Percentiles rank a stretch among this genome's conserved stretches.
Conservation (phyloP, 2,113 vertebrate species). For the Plectropomus leopardus region DNA sequence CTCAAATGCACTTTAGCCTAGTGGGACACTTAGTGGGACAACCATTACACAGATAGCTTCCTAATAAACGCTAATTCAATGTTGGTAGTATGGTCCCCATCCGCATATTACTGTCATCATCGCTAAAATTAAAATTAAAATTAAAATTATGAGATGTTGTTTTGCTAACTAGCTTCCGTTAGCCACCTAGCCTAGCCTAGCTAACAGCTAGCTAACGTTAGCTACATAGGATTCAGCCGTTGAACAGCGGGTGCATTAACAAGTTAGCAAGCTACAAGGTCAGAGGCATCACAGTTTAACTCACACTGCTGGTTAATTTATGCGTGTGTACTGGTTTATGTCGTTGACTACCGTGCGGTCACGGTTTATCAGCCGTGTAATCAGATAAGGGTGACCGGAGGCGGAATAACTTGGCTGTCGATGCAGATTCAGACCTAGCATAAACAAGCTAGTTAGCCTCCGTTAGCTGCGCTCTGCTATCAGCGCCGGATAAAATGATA, state of each 20-base stretch:
- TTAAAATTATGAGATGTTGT: background rate
- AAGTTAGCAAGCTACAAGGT: slow-evolving; percentile 40
- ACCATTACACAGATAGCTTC: background rate
- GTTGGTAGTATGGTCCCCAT: background rate
- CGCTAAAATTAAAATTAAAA: background rate
- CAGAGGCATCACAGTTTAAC: background rate
- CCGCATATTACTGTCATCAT: background rate
- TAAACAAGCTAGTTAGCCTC: slow-evolving; percentile 48
- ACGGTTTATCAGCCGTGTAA: background rate
- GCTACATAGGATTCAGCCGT: background rate
- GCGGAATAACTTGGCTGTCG: background rate
- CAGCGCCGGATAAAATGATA: background rate
- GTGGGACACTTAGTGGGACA: background rate
- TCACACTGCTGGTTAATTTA: background rate
- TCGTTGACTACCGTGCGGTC: accelerated
- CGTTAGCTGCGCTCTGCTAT: slow-evolving; percentile 25
- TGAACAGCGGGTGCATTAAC: background rate
- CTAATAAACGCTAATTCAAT: too few species aligned
- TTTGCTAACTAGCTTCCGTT: background rate
- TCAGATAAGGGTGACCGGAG: background rate
- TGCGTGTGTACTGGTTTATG: background rate
- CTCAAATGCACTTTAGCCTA: background rate
- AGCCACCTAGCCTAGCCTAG: slow-evolving; percentile 4
- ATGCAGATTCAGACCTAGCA: background rate
- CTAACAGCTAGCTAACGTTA: slow-evolving; percentile 33